These are phyloP conservation scores for Drymodes brunneopygia DNA, from an alignment of 2,113 vertebrate genomes.

Conservation along the genomic window DNA sequence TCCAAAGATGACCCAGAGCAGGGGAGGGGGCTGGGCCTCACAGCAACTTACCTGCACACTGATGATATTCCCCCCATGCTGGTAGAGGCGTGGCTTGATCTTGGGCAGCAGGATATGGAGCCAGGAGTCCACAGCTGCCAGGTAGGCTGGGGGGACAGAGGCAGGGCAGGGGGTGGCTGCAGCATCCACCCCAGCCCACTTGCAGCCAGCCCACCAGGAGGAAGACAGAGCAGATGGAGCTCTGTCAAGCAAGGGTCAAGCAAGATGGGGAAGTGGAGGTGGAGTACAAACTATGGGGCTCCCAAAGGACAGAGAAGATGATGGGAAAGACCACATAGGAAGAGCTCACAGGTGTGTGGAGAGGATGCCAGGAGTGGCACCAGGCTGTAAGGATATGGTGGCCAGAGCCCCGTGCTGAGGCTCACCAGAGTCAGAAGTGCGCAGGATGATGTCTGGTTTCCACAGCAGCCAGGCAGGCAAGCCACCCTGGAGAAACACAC, in stretches of 20 bases:
- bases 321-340: neutral
- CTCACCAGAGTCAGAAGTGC: constrained; percentile 85
- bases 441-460: constrained; percentile 82
- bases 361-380: neutral
- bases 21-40: neutral
- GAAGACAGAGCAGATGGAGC: neutral
- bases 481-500: constrained; percentile 79
- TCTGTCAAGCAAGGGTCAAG: too few relatives aligned
- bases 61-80: constrained; percentile 91
- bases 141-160: constrained; percentile 75
- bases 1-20: neutral
- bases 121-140: constrained; percentile 88
- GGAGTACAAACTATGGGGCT: neutral
- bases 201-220: neutral
- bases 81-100: constrained; percentile 85
- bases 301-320: neutral
- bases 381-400: neutral
- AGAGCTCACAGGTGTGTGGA: neutral
- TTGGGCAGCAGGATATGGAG: constrained; percentile 85
- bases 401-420: neutral
- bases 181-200: neutral
- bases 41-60: constrained; percentile 82
- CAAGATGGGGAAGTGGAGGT: fast-evolving
- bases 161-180: neutral
- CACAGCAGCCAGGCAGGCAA: constrained; percentile 91